Conservation (phyloP, 2,888 invertebrate species). For the Cryptosula pallasiana region DNA sequence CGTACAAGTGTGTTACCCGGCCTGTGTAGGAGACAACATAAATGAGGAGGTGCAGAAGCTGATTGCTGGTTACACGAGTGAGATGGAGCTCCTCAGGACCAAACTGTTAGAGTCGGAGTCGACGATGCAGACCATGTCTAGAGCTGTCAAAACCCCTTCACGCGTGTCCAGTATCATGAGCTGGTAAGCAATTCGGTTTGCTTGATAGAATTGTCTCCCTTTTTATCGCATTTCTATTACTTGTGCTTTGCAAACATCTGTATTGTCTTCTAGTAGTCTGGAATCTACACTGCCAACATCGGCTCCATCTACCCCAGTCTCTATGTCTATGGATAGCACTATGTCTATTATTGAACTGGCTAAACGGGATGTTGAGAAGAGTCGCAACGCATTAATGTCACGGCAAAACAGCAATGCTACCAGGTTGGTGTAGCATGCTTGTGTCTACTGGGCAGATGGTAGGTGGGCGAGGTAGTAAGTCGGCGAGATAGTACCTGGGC, state of each 20-base stretch:
- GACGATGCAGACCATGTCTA: slow-evolving; percentile 66
- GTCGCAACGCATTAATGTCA: not conserved
- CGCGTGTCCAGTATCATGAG: slow-evolving; percentile 30
- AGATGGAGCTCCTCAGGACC: slow-evolving; percentile 81
- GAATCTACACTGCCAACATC: slow-evolving; percentile 27
- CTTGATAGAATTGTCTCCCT: no score
- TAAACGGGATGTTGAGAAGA: slow-evolving; percentile 20
- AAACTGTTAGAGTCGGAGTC: slow-evolving; percentile 82
- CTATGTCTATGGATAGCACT: slow-evolving; percentile 2
- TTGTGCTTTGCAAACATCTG: no score
- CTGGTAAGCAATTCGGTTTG: no score
- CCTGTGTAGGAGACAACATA: no score
- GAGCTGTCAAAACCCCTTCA: slow-evolving; percentile 28
- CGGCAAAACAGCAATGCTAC: not conserved
- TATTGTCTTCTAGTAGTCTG: not conserved
- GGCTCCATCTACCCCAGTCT: not conserved
- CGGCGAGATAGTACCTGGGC: no score
- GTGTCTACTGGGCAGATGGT: no score
- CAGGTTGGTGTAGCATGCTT: no score
- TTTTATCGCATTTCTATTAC: no score
- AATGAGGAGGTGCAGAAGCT: slow-evolving; percentile 55
- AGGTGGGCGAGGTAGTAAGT: no score
- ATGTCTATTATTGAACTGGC: slow-evolving; percentile 17
- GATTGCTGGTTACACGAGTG: slow-evolving; percentile 77
- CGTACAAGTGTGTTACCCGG: no score